Evolutionary conservation across 2,797 vertebrate species (phyloP).

Genomic region (Catharus ustulatus): DNA sequence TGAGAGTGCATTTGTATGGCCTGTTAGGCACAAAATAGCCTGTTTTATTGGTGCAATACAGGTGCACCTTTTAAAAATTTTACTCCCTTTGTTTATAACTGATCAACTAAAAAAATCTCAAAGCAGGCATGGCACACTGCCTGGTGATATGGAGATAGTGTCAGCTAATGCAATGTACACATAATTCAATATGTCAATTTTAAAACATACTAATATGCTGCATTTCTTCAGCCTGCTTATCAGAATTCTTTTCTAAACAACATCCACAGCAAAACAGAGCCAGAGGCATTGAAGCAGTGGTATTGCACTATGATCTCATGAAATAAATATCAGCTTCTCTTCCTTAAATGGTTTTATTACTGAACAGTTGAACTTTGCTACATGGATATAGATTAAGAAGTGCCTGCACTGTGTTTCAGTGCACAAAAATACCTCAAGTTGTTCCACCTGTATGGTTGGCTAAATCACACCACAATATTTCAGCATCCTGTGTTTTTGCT

Average conservation of each 20-base stretch:
- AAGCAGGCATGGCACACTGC: not conserved
- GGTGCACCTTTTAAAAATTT: conserved; percentile 26
- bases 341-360: not conserved
- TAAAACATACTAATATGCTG: not conserved
- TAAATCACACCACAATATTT: not conserved
- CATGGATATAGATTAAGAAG: not conserved
- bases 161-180: not conserved
- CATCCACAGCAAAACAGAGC: not conserved
- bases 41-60: conserved; percentile 40
- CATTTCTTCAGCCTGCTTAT: not conserved
- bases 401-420: not conserved
- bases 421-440: not conserved
- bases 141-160: not conserved
- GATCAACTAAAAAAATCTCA: not conserved
- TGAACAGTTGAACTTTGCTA: not conserved
- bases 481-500: not conserved
- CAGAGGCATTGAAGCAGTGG: not conserved
- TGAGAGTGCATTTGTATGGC: conserved; percentile 39
- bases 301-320: not conserved
- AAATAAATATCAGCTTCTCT: not conserved
- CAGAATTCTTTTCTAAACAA: not conserved
- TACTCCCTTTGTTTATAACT: conserved; percentile 25
- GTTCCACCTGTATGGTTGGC: not conserved
- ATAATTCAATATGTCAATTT: not conserved
- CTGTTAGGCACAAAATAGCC: conserved; percentile 45